Percentiles rank a stretch among this genome's conserved stretches.
These are phyloP conservation scores for Macropus fuliginosus DNA, from an alignment of 2,797 vertebrate genomes.

Conservation along the genomic window DNA sequence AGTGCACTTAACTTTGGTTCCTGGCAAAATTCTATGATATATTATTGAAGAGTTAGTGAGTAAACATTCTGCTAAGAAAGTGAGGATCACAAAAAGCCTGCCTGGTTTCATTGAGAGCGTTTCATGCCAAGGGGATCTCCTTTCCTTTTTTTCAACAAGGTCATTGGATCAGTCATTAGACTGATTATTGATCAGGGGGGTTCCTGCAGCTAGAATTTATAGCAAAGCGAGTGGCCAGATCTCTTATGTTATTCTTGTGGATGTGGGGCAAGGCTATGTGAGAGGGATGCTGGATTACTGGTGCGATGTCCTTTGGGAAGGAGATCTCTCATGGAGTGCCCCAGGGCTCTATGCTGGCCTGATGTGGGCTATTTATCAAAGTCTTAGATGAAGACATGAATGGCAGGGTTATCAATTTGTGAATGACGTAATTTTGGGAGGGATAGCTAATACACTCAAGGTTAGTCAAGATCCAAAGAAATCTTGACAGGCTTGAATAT, in stretches of 20 bases:
- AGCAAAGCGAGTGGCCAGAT: not conserved
- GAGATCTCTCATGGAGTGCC: not conserved
- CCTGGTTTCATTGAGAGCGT: not conserved
- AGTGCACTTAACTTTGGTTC: not conserved
- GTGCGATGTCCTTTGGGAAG: not conserved
- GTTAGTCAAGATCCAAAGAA: not conserved
- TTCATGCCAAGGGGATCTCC: not conserved
- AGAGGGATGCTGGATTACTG: not conserved
- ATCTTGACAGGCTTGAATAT: not conserved
- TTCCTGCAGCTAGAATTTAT: not conserved
- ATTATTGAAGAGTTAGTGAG: not conserved
- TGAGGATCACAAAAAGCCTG: not conserved
- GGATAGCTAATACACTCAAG: not conserved
- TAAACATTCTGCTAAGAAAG: not conserved
- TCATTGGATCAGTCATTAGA: not conserved
- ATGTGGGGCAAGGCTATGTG: not conserved
- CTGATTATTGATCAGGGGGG: not conserved
- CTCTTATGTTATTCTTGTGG: not conserved
- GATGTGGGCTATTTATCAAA: not conserved
- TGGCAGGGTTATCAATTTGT: not conserved
- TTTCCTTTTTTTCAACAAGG: not conserved
- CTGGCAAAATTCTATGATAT: not conserved
- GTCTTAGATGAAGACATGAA: not conserved
- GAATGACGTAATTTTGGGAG: not conserved
- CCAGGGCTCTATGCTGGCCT: not conserved